A percentile compares a stretch with the other conserved stretches of the same genome.
Evolutionary conservation across 2,888 invertebrate genomes (phyloP).

Genomic region (Sturmia bella): DNA sequence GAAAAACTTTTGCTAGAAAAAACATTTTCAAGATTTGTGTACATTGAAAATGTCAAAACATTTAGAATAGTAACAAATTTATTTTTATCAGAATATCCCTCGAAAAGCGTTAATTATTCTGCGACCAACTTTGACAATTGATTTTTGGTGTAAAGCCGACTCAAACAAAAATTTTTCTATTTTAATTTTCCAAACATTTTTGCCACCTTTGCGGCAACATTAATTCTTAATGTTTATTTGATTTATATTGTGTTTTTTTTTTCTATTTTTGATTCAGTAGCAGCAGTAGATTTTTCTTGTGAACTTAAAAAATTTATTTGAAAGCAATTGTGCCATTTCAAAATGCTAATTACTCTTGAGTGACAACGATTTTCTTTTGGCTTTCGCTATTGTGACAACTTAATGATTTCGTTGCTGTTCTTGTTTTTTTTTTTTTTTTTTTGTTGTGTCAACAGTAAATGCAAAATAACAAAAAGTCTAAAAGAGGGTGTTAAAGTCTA

Average conservation of each 20-base stretch:
- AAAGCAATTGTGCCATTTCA: constrained; percentile 26
- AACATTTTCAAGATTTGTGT: no score
- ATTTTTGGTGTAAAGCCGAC: constrained; percentile 11
- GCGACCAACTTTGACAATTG: constrained; percentile 35
- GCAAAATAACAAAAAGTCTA: neutral
- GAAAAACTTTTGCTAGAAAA: no score
- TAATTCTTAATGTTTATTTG: neutral
- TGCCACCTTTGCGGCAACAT: constrained; percentile 5
- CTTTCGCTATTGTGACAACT: constrained; percentile 59
- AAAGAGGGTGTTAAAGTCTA: neutral
- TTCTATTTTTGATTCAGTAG: no score
- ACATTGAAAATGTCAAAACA: constrained; percentile 51
- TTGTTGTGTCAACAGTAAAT: neutral
- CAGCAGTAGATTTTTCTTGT: neutral
- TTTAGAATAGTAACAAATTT: constrained; percentile 49
- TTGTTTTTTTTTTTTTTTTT: neutral
- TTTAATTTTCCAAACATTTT: neutral
- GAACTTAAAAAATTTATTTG: constrained; percentile 11
- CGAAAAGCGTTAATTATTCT: constrained; percentile 16
- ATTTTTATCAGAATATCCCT: neutral
- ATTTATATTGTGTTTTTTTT: no score
- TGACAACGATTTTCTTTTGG: constrained; percentile 73
- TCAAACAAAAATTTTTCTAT: neutral
- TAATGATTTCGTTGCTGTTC: constrained; percentile 48
- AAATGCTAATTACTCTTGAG: constrained; percentile 79